A percentile compares a stretch with the other conserved stretches of the same genome.
Evolutionary conservation across 2,888 invertebrate genomes (phyloP).

Genomic region (Crossocerus cetratus): DNA sequence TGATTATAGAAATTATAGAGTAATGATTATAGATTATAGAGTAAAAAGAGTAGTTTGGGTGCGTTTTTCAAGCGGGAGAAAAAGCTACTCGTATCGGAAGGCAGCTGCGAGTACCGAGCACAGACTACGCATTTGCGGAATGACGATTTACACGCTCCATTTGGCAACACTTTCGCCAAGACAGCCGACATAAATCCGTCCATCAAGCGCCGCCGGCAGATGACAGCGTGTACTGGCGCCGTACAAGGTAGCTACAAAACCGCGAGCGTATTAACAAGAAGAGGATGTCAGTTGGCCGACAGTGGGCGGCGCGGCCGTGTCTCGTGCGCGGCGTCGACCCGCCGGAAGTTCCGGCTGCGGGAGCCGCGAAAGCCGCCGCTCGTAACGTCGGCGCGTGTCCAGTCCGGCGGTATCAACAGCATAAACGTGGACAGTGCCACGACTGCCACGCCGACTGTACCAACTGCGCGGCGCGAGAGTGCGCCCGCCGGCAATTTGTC

Average conservation of each 20-base stretch:
- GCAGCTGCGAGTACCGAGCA: neutral
- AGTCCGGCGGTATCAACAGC: constrained; percentile 43
- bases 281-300: constrained; percentile 28
- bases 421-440: constrained; percentile 17
- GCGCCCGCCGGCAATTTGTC: constrained; percentile 72
- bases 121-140: neutral
- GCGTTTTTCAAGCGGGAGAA: too few relatives aligned
- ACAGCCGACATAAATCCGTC: neutral
- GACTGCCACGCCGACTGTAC: constrained; percentile 33
- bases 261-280: constrained; percentile 40
- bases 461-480: constrained; percentile 24
- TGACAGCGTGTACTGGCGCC: constrained; percentile 15
- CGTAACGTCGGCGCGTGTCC: constrained; percentile 12
- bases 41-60: too few relatives aligned
- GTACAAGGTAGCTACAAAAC: constrained; percentile 32
- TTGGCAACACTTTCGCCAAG: neutral
- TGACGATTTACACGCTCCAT: neutral
- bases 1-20: too few relatives aligned
- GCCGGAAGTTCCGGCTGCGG: constrained; percentile 49
- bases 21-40: too few relatives aligned
- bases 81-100: too few relatives aligned
- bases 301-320: neutral
- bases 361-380: constrained; percentile 33
- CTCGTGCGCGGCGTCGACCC: constrained; percentile 27
- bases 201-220: neutral